Conservation (phyloP, 1,140 invertebrate species). For the Meteorus sp. region DNA sequence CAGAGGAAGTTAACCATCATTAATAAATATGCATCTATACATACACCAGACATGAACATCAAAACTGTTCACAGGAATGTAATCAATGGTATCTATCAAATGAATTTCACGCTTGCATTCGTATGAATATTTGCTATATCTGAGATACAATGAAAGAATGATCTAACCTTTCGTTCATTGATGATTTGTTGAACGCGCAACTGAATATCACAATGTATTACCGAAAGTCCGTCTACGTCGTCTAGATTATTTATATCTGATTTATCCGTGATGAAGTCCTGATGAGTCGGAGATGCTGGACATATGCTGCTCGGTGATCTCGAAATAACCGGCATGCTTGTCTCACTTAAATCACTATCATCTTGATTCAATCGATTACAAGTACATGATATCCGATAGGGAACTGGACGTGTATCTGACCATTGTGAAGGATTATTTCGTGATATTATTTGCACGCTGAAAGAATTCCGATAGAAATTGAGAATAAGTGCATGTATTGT, state of each 20-base stretch:
- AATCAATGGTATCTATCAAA: neutral
- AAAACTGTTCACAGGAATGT: neutral
- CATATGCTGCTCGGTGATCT: conserved; percentile 55
- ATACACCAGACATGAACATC: neutral
- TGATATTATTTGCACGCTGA: conserved; percentile 31
- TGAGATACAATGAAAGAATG: conserved; percentile 2
- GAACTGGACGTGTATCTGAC: conserved; percentile 18
- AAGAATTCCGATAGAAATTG: no score
- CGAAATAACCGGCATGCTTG: conserved; percentile 47
- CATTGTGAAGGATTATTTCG: no score
- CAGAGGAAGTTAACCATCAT: conserved; percentile 41
- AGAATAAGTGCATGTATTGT: no score
- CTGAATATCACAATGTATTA: conserved; percentile 77
- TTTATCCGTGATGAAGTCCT: conserved; percentile 47
- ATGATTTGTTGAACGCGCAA: conserved; percentile 78
- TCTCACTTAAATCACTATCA: conserved; percentile 52
- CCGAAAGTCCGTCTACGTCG: conserved; percentile 79
- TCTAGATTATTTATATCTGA: no score
- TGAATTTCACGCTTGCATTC: no score
- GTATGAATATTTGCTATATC: no score
- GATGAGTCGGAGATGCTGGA: conserved; percentile 52
- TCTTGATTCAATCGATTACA: conserved; percentile 45
- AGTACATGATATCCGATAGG: conserved; percentile 39
- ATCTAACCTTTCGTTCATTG: conserved; percentile 71
- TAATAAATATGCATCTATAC: conserved; percentile 36